Percentiles rank a stretch among this genome's conserved stretches.
Evolutionary conservation across 1,140 invertebrate species (phyloP).

Genomic region (Oncopodura yosiiana): DNA sequence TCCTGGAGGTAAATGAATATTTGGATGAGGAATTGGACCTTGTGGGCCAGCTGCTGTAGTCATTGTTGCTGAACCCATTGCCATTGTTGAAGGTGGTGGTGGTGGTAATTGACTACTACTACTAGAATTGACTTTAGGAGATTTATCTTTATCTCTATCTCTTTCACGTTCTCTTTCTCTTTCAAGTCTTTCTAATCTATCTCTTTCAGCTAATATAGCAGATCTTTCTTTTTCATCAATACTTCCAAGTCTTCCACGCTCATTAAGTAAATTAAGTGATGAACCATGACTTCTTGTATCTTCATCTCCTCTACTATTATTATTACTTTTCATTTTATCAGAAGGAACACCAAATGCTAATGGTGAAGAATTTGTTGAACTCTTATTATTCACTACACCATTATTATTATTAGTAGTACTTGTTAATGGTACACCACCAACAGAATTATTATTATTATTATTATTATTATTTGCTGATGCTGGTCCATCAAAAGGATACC

Average conservation of each 20-base stretch:
- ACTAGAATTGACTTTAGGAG: conserved; percentile 4
- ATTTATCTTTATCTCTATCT: conserved; percentile 9
- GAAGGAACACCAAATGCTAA: conserved; percentile 49
- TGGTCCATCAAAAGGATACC: conserved; percentile 44
- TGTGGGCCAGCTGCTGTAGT: conserved; percentile 33
- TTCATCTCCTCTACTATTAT: neutral
- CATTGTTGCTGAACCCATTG: conserved; percentile 25
- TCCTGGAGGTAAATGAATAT: conserved; percentile 31
- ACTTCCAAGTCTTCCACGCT: neutral
- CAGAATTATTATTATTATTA: too few species aligned
- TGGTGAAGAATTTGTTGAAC: too few species aligned
- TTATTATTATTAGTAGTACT: too few species aligned
- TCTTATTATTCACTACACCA: too few species aligned
- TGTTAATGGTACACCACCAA: too few species aligned
- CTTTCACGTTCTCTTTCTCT: conserved; percentile 15
- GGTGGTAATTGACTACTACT: neutral
- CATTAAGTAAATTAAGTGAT: neutral
- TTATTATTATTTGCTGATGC: conserved; percentile 41
- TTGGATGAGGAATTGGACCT: conserved; percentile 35
- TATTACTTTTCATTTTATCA: conserved; percentile 12
- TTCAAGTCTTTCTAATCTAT: conserved; percentile 3
- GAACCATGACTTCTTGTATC: conserved; percentile 13
- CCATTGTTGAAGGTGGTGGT: neutral
- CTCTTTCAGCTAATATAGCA: conserved; percentile 6
- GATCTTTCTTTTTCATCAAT: conserved; percentile 2